Percentiles rank a stretch among this genome's conserved stretches.
phyloP scores from a whole-genome alignment of 2,888 invertebrate genomes.

The Linyphia triangularis region DNA sequence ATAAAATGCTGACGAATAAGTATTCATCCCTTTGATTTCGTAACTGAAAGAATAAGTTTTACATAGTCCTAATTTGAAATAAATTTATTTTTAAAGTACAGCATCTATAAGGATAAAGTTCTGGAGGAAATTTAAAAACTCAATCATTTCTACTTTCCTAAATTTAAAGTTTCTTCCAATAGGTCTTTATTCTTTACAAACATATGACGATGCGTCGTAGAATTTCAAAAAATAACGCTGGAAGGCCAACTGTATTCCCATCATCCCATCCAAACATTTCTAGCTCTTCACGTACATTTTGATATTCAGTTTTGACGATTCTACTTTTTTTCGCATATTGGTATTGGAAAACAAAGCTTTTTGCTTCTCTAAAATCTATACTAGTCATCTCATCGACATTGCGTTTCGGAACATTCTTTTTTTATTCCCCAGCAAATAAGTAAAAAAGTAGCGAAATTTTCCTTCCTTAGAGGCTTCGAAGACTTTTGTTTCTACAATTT shows the following conservation, averaged over 20 bases:
- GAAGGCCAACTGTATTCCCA: background rate
- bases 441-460: background rate
- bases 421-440: background rate
- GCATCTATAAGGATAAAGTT: no score
- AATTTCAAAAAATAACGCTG: background rate
- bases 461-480: background rate
- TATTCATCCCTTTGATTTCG: no score
- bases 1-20: no score
- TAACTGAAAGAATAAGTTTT: no score
- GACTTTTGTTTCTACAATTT: conserved; percentile 1
- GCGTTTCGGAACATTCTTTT: background rate
- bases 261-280: background rate
- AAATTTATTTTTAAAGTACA: no score
- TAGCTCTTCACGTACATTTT: background rate
- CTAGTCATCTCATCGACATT: conserved; percentile 3
- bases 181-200: background rate
- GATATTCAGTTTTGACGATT: background rate
- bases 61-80: no score
- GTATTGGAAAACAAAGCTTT: conserved; percentile 6
- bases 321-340: background rate
- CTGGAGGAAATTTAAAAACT: no score
- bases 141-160: background rate
- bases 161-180: background rate
- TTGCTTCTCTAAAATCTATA: conserved; percentile 2
- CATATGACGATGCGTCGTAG: background rate